Percentiles rank a stretch among this genome's conserved stretches.
Evolutionary conservation across 2,113 vertebrate species (phyloP).

Genomic region (Pangasianodon gigas): DNA sequence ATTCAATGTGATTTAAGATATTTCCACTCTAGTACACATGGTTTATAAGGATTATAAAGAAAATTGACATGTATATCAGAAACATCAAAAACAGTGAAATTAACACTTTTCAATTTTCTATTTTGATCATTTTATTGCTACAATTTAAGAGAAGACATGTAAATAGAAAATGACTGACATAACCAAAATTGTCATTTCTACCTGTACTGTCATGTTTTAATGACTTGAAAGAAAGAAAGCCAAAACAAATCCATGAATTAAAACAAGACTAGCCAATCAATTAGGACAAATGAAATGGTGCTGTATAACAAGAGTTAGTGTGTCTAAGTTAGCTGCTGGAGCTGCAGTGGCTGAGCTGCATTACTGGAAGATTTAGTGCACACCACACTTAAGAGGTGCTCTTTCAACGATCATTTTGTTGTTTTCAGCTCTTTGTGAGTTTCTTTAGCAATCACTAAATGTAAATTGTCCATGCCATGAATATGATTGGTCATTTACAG

Average conservation of each 20-base stretch:
- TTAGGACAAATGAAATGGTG: too few relatives aligned
- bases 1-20: neutral
- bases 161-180: too few relatives aligned
- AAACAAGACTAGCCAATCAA: too few relatives aligned
- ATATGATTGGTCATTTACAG: neutral
- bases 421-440: neutral
- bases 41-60: neutral
- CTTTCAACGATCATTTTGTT: neutral
- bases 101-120: neutral
- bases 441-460: neutral
- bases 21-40: neutral
- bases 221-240: too few relatives aligned
- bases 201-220: too few relatives aligned
- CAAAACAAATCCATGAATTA: too few relatives aligned
- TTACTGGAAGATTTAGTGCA: neutral
- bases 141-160: too few relatives aligned
- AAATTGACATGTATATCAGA: neutral
- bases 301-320: too few relatives aligned
- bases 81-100: neutral
- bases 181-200: too few relatives aligned
- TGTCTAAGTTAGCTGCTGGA: neutral
- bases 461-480: neutral
- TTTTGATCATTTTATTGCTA: too few relatives aligned
- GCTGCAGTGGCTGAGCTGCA: neutral
- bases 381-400: too few relatives aligned